Evolutionary conservation across 2,113 vertebrate species (phyloP), one percentile per base, ranked within the genome.

Genomic region (Thunnus thynnus): DNA sequence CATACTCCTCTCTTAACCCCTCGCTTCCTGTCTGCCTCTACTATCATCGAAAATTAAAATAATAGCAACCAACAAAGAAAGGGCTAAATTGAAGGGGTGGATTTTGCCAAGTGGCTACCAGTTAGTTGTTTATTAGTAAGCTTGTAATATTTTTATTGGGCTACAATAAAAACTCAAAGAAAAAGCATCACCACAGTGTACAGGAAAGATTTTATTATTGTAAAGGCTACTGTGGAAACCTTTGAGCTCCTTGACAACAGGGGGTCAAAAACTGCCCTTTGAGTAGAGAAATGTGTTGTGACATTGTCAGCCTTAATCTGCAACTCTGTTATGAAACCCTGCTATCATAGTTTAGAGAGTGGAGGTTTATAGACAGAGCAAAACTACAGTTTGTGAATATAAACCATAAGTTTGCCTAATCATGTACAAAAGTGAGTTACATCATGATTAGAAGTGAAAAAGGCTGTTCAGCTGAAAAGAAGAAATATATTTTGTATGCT

Each of bases 221-320:
- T 41, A 41, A 86, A 82, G 25, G 61, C 20, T 58, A 55, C 32
- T 36, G 74, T 66, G 72, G 50, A 79, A 84, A 75, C 67, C 72
- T 89, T 64, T 85, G 79, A 56, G 62, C 79, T 86, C 61, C 13
- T 65, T 67, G 76, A 86, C 89, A 75, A 76, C 88, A 75, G 87
- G 92, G 79, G 89, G 86, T 84, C 89, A 84, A 77, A 72, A 32
- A 68, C 69, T 89, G 89, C 77, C 89, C 91, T 91, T 93, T 91
- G 57, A 79, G 78, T 16, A 74, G 83, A 88, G 12, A 86, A 87
- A 92, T 91, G 84, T 87, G 88, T 85, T 91, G 89, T 78, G 92
- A 91, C 92, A 85, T 67, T 89, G 92, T 92, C 90, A 82, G 65
- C 76, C 68, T 80, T 83, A 82, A 91, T 93, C 76, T 88, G 78